A percentile compares a stretch with the other conserved stretches of the same genome.
Evolutionary conservation across 1,140 invertebrate genomes (phyloP).

Genomic region (Meloidogyne exigua): DNA sequence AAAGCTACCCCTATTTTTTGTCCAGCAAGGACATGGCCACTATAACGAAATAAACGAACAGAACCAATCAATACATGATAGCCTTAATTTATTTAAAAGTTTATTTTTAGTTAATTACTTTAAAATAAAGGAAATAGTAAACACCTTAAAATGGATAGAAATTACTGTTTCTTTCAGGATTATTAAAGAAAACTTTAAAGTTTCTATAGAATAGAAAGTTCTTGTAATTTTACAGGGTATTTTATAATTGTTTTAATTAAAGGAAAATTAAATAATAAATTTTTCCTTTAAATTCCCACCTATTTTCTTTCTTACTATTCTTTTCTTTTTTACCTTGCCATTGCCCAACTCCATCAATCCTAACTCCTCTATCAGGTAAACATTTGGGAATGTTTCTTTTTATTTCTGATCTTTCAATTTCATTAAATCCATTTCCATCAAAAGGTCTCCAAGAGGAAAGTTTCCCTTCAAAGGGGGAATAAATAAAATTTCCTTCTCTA

Average conservation of each 20-base stretch:
- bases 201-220: too few relatives aligned
- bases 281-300: neutral
- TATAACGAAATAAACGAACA: slow-evolving; percentile 46
- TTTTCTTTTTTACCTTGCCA: slow-evolving; percentile 48
- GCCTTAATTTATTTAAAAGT: slow-evolving; percentile 36
- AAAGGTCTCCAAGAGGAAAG: slow-evolving; percentile 56
- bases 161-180: too few relatives aligned
- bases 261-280: too few relatives aligned
- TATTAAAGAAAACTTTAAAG: too few relatives aligned
- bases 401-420: slow-evolving; percentile 38
- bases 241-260: too few relatives aligned
- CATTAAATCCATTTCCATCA: slow-evolving; percentile 48
- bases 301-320: too few relatives aligned
- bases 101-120: too few relatives aligned
- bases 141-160: too few relatives aligned
- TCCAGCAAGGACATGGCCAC: slow-evolving; percentile 54
- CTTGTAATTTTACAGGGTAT: too few relatives aligned
- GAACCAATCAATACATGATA: slow-evolving; percentile 60
- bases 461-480: slow-evolving; percentile 59
- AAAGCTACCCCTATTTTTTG: slow-evolving; percentile 55
- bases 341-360: slow-evolving; percentile 60
- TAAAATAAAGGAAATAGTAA: too few relatives aligned
- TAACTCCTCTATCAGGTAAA: slow-evolving; percentile 52
- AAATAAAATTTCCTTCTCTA: slow-evolving; percentile 37
- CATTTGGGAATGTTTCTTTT: neutral